Base-by-base conservation (phyloP, 2,888 invertebrate species). In the Cataglyphis altisquamis region DNA sequence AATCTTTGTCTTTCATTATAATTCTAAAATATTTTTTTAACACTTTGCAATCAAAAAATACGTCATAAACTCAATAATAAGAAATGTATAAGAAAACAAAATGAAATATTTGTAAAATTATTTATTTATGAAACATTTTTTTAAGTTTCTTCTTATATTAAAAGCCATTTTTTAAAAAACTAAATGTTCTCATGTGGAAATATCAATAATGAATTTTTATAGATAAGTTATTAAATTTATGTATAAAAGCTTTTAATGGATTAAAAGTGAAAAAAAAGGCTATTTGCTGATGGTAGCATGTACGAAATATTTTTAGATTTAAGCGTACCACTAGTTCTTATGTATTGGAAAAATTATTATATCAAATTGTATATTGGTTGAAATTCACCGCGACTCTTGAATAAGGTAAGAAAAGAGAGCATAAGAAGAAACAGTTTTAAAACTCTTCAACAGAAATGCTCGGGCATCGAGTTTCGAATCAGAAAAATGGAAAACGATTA, bases 401-500 rank as follows among this genome's bases (percentile, higher is more conserved):
- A 62, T 12, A 29, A n/a, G 6, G 9, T 57, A 72, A 55, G 3
- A 25, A 55, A 73, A 41, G 52, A 60, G 18, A 73, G 15, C 25
- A 48, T 64, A 64, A 62, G 36, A 75, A 21, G 48, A 64, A 75
- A 64, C 41, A 64, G 66, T 45, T 75, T 75, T 15, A 48, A 75
- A 64, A 48, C 41, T 25, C 48, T 8, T 32, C 64, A 64, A 36
- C 15, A 21, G 62, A 48, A 74, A 32, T 32, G 36, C 64, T 64
- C 1, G 32, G 48, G 48, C 87, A 88, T 88, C 84, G 85, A 88
- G 72, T 85, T 74, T 62, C 68, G 68, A 88, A 87, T 87, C 84
- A 80, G 87, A 85, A 88, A 85, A 87, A 88, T 88, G 88, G 87
- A 82, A 87, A 84, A 85, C 84, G 85, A 87, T 88, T 88, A 88